phyloP scores from a whole-genome alignment of 2,797 vertebrate genomes.

The Bradypodion pumilum region DNA sequence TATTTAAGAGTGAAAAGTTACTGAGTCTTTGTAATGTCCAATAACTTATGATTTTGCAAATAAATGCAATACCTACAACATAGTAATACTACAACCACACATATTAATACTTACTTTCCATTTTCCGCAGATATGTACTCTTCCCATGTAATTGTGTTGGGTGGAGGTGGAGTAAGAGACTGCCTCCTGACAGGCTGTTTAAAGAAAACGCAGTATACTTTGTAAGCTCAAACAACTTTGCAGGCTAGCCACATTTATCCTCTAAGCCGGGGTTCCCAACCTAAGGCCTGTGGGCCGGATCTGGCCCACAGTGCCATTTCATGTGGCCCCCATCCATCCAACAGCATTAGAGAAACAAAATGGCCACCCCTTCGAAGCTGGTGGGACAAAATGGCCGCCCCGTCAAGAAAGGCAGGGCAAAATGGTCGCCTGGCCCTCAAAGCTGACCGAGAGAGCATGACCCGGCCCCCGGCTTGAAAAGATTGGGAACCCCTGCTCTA shows the following conservation, averaged over 20 bases:
- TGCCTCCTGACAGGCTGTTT: constrained; percentile 88
- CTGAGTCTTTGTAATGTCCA: background rate
- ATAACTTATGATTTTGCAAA: background rate
- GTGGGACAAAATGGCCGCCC: too few relatives aligned
- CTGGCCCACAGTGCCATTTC: too few relatives aligned
- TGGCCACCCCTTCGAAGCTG: too few relatives aligned
- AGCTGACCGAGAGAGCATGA: too few relatives aligned
- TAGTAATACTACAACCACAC: background rate
- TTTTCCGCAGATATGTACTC: constrained; percentile 95
- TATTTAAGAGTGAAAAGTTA: background rate
- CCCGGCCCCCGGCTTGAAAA: too few relatives aligned
- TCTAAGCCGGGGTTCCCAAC: too few relatives aligned
- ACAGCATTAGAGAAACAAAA: too few relatives aligned
- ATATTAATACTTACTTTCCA: constrained; percentile 85
- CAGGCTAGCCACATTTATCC: background rate
- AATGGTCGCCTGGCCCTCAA: too few relatives aligned
- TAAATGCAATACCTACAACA: background rate
- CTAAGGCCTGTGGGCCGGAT: too few relatives aligned
- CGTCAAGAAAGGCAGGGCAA: too few relatives aligned
- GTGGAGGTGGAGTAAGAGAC: constrained; percentile 89
- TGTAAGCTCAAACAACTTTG: background rate
- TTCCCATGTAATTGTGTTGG: constrained; percentile 96
- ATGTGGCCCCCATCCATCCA: too few relatives aligned
- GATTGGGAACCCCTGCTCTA: too few relatives aligned
- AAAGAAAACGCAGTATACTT: constrained; percentile 4